Evolutionary conservation across 2,888 invertebrate genomes (phyloP).

Genomic region (Willowsia nigromaculata): DNA sequence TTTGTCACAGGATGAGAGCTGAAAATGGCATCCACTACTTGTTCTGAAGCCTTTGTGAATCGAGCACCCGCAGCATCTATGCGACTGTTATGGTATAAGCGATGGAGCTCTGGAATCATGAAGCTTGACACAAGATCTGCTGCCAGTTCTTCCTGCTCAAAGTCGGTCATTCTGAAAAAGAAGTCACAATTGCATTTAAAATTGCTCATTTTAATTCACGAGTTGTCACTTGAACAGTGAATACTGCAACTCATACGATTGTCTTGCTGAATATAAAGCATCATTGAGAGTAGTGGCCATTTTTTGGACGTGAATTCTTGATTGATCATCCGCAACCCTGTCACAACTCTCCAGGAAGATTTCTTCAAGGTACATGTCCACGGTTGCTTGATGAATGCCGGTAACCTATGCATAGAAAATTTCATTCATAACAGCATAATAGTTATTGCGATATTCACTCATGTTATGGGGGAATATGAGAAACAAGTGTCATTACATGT

Average conservation of each 20-base stretch:
- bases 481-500: conserved; percentile 81
- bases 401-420: conserved; percentile 80
- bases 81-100: conserved; percentile 67
- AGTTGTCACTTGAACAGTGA: background rate
- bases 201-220: background rate
- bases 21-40: conserved; percentile 74
- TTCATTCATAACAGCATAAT: background rate
- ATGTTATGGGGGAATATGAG: background rate
- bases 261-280: conserved; percentile 80
- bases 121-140: conserved; percentile 81
- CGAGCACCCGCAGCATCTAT: conserved; percentile 69
- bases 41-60: conserved; percentile 73
- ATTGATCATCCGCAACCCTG: conserved; percentile 83
- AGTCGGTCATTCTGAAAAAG: conserved; percentile 70
- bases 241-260: background rate
- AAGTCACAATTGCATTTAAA: background rate
- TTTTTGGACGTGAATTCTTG: conserved; percentile 82
- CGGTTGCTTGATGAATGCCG: conserved; percentile 84
- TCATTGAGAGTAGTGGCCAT: conserved; percentile 84
- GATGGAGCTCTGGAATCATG: conserved; percentile 80
- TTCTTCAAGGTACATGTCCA: conserved; percentile 85
- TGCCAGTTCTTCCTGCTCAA: conserved; percentile 81
- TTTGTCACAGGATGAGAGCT: conserved; percentile 71
- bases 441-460: background rate
- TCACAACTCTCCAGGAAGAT: conserved; percentile 84